Evolutionary conservation across 2,888 invertebrate genomes (phyloP).

Genomic region (Stenichneumon culpator): DNA sequence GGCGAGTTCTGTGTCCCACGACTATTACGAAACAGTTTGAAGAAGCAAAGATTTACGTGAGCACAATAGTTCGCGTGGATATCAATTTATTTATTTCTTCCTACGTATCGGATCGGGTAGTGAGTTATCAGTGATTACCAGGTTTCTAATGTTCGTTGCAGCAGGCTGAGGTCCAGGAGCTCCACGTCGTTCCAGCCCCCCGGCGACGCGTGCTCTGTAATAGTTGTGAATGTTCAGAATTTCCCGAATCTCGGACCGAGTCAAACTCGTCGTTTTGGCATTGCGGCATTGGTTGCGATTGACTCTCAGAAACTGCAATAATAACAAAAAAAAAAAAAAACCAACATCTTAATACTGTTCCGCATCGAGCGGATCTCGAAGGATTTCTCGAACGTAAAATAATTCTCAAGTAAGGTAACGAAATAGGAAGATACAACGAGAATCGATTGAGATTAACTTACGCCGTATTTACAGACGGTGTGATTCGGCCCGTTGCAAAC

Average conservation of each 20-base stretch:
- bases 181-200: slow-evolving; percentile 69
- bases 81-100: neutral
- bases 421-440: too few relatives aligned
- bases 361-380: too few relatives aligned
- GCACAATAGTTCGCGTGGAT: neutral
- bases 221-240: slow-evolving; percentile 70
- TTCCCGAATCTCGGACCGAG: slow-evolving; percentile 42
- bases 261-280: slow-evolving; percentile 11
- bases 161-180: slow-evolving; percentile 73
- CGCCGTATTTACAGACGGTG: slow-evolving; percentile 10
- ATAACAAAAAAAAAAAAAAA: too few relatives aligned
- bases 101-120: neutral
- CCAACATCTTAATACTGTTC: neutral
- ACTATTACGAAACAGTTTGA: slow-evolving; percentile 49
- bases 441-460: neutral
- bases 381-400: too few relatives aligned
- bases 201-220: slow-evolving; percentile 63
- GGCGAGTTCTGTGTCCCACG: slow-evolving; percentile 79
- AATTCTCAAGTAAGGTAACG: too few relatives aligned
- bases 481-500: neutral
- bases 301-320: neutral
- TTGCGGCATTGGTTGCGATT: slow-evolving; percentile 21
- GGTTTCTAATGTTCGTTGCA: slow-evolving; percentile 43
- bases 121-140: slow-evolving; percentile 49
- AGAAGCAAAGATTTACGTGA: neutral